Conservation (phyloP, 2,888 invertebrate genomes). For the Athalia circularis region DNA sequence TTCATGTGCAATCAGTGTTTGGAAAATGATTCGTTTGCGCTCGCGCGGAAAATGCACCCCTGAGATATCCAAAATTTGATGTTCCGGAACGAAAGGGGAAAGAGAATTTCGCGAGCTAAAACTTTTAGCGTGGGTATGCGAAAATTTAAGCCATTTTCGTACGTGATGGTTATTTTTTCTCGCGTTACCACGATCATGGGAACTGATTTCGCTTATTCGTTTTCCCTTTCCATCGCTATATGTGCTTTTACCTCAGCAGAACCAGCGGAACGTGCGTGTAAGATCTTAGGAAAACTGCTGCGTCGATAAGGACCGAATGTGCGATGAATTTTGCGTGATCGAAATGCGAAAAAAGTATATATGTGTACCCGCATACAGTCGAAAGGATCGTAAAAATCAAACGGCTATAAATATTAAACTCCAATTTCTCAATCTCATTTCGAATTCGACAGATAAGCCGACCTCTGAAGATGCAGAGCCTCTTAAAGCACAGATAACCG, state of each 20-base stretch:
- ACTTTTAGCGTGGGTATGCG: constrained; percentile 19
- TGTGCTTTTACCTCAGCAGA: not conserved
- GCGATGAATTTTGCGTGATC: constrained; percentile 30
- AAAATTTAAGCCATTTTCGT: constrained; percentile 8
- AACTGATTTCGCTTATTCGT: not conserved
- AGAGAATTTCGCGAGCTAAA: constrained; percentile 5
- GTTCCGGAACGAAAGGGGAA: no score
- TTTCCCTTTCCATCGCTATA: not conserved
- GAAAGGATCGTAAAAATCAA: constrained; percentile 37
- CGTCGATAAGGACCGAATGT: constrained; percentile 34
- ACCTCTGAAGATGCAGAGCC: not conserved
- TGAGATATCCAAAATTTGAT: no score
- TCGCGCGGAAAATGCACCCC: no score
- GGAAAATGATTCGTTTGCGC: no score
- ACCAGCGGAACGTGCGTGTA: not conserved
- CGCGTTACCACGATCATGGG: not conserved
- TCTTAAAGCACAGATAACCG: not conserved
- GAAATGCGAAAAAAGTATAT: constrained; percentile 11
- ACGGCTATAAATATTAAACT: constrained; percentile 42
- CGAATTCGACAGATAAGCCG: constrained; percentile 40
- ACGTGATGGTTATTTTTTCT: constrained; percentile 7
- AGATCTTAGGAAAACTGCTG: constrained; percentile 22
- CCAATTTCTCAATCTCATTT: constrained; percentile 37
- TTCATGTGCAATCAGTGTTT: no score
- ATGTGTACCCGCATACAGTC: not conserved